Evolutionary conservation across 2,113 vertebrate species (phyloP).

Genomic region (Trichomycterus rosablanca): DNA sequence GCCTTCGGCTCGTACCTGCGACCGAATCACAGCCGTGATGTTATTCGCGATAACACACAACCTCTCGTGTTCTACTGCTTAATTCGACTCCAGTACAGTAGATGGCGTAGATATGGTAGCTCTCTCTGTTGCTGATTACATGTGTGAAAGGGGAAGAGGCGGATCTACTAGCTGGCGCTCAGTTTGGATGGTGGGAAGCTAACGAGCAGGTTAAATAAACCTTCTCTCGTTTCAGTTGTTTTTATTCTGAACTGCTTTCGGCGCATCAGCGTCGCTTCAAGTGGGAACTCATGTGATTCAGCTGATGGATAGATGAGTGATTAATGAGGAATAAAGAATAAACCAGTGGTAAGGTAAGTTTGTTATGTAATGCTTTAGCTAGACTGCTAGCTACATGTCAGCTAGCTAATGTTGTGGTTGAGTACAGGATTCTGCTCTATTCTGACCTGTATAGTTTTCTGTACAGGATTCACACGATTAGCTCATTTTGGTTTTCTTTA

Average conservation of each 20-base stretch:
- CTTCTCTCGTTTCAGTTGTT: no score
- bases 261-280: accelerated
- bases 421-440: no score
- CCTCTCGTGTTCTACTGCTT: no score
- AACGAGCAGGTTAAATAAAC: neutral
- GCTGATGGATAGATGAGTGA: slow-evolving; percentile 14
- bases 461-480: no score
- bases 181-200: neutral
- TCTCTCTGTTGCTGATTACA: no score
- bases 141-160: neutral
- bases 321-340: neutral
- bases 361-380: neutral
- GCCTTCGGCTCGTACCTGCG: no score
- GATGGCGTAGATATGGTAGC: neutral
- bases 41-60: no score
- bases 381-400: neutral
- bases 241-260: neutral
- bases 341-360: slow-evolving; percentile 4
- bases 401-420: neutral
- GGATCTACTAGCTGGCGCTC: slow-evolving; percentile 25
- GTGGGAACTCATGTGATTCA: neutral
- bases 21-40: no score
- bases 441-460: no score
- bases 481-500: no score
- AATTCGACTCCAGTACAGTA: neutral